Percentiles rank a stretch among this genome's conserved stretches.
These are phyloP conservation scores for Hydractinia echinata DNA, from an alignment of 30 jellyfish, hydroid and myxozoan species.

Conservation along the genomic window DNA sequence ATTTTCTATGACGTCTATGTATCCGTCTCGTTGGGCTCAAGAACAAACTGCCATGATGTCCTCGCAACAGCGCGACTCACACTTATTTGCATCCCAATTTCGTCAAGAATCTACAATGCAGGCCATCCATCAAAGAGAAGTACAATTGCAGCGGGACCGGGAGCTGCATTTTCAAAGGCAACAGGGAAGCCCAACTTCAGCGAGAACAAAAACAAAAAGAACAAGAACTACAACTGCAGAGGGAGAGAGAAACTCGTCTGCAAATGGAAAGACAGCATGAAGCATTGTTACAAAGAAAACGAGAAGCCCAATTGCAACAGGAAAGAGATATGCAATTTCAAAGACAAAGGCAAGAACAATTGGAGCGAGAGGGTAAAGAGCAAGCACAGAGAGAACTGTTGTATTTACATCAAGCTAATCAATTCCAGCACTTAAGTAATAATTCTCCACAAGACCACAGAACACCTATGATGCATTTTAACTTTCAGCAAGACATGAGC, in stretches of 20 bases:
- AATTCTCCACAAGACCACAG: slow-evolving; percentile 11
- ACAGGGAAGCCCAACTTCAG: slow-evolving; percentile 33
- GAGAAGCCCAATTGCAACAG: slow-evolving; percentile 30
- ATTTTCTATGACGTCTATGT: slow-evolving; percentile 4
- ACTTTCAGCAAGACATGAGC: neutral
- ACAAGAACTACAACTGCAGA: slow-evolving; percentile 36
- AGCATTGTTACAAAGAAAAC: neutral
- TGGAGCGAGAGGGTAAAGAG: neutral
- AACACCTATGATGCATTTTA: neutral
- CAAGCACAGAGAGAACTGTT: slow-evolving; percentile 1
- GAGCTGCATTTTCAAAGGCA: slow-evolving; percentile 3
- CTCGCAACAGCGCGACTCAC: slow-evolving; percentile 14
- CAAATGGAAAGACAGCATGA: slow-evolving; percentile 14
- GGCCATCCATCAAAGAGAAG: slow-evolving; percentile 35
- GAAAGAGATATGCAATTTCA: slow-evolving; percentile 15
- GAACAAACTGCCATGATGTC: slow-evolving; percentile 35
- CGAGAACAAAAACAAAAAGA: slow-evolving; percentile 21
- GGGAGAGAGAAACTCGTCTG: slow-evolving; percentile 27
- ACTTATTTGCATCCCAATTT: slow-evolving; percentile 12
- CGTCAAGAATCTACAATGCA: slow-evolving; percentile 28
- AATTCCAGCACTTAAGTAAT: neutral
- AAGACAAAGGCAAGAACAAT: neutral
- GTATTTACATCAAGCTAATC: slow-evolving; percentile 19
- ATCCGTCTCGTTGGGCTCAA: slow-evolving; percentile 25
- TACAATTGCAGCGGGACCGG: neutral